These are phyloP conservation scores for Apostichopus parvimensis DNA, from an alignment of 35 echinoderm and acorn worm species.

Conservation along the genomic window DNA sequence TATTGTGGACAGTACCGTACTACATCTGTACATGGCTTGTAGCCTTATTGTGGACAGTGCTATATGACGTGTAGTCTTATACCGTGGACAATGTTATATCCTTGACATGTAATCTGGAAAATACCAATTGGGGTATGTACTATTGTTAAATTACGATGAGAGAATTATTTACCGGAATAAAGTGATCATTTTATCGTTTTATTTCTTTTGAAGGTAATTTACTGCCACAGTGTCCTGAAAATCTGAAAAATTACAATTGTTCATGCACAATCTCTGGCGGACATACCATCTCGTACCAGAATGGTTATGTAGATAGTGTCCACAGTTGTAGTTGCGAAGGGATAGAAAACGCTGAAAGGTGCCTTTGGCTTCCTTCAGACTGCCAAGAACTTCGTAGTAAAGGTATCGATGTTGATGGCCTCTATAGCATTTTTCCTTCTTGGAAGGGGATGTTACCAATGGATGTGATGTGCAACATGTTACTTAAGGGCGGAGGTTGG, in stretches of 20 bases:
- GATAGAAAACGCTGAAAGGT: neutral
- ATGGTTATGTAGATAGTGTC: neutral
- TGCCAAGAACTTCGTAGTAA: neutral
- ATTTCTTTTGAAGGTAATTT: neutral
- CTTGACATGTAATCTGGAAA: too few relatives aligned
- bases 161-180: too few relatives aligned
- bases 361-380: neutral
- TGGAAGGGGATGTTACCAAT: neutral
- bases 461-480: neutral
- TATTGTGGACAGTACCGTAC: too few relatives aligned
- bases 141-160: too few relatives aligned
- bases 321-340: neutral
- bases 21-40: too few relatives aligned
- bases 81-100: too few relatives aligned
- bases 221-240: neutral
- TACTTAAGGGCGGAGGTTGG: neutral
- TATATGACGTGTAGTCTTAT: too few relatives aligned
- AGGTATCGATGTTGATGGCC: neutral
- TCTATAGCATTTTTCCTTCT: neutral
- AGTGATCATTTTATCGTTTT: too few relatives aligned
- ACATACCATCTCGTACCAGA: neutral
- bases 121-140: too few relatives aligned
- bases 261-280: neutral
- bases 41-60: too few relatives aligned
- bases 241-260: neutral